Evolutionary conservation across 1,140 invertebrate species (phyloP), one percentile per base, ranked within the genome.

Genomic region (Drosophila sp.): DNA sequence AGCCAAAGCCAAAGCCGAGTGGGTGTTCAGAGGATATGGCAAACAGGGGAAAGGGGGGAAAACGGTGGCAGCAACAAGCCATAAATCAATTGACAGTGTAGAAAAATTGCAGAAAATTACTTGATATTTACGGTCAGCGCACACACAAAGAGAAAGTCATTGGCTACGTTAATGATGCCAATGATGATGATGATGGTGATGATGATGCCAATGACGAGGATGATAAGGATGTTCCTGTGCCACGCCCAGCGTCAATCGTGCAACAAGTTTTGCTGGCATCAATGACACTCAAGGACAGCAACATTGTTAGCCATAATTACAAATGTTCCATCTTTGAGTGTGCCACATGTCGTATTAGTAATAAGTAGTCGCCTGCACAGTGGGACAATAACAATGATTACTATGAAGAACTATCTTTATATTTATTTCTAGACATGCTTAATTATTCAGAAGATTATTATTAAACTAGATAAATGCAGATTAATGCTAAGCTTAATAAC

Each of bases 31-130:
- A n/a, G n/a, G n/a, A n/a, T n/a, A n/a, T n/a, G n/a, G n/a, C n/a
- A n/a, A n/a, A n/a, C n/a, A n/a, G n/a, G 7, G 7, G 25, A 5
- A n/a, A 21, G 18, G 57, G 29, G 29, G n/a, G n/a, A n/a, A n/a
- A n/a, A n/a, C n/a, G n/a, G 16, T 34, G 57, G 45, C 67, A 76
- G 62, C 73, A 80, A 56, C 77, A 77, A 78, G 82, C 82, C 66
- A 86, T 86, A 86, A 86, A 86, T 86, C 81, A 86, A 86, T 86
- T 78, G 81, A 76, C 71, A 87, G 71, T 72, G 81, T 72, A 76
- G 81, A 86, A 87, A 86, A 87, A 86, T 86, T 86, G 81, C 75
- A 87, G 82, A 86, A 86, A 86, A 86, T 86, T 87, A 78, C 81
- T 86, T 78, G 81, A 81, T 87, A 81, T 87, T 87, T 86, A 87